Base-by-base conservation (phyloP, 2,113 vertebrate genomes). In the Xiphophorus couchianus region DNA sequence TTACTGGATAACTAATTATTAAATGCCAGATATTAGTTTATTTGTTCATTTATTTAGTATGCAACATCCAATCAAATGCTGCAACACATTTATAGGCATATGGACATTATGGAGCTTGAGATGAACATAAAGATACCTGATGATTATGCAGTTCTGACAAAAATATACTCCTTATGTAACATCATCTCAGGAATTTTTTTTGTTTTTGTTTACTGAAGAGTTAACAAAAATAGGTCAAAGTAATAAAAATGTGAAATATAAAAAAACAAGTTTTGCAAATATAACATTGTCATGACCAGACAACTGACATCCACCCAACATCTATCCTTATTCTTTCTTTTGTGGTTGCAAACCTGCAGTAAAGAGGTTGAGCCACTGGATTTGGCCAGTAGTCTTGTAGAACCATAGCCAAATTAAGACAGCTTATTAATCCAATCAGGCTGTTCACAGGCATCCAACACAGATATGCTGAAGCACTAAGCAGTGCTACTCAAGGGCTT, bases 401-500 rank as follows among this genome's bases (percentile, higher is more conserved):
- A 75, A 83, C 85, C 85, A 88, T 61, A n/a, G 85, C 76, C 82
- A 78, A 87, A 91, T 90, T 92, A 86, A 90, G 88, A 89, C 87
- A 81, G 80, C 86, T 85, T 89, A 90, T 91, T 89, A 93, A 90
- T 92, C 90, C 91, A 92, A 90, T 93, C 92, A 90, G 89, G 48
- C 87, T 83, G 88, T 92, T 90, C 61, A 48, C 91, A 92, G 89
- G 88, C 89, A 82, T 90, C 87, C 90, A 87, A 72, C 89, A 80
- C 81, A 86, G 89, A 85, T 87, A 90, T 84, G 86, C 76, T n/a
- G 30, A 72, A 77, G 87, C 91, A 83, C 90, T 89, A 88, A 90
- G 89, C 86, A 84, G 82, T 76, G 66, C 86, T 78, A 90, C 91
- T 93, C 91, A 83, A 90, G 91, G 91, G 90, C 90, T 91, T 93